phyloP scores from a whole-genome alignment of 2,113 vertebrate species.

The Pycnonotus jocosus region DNA sequence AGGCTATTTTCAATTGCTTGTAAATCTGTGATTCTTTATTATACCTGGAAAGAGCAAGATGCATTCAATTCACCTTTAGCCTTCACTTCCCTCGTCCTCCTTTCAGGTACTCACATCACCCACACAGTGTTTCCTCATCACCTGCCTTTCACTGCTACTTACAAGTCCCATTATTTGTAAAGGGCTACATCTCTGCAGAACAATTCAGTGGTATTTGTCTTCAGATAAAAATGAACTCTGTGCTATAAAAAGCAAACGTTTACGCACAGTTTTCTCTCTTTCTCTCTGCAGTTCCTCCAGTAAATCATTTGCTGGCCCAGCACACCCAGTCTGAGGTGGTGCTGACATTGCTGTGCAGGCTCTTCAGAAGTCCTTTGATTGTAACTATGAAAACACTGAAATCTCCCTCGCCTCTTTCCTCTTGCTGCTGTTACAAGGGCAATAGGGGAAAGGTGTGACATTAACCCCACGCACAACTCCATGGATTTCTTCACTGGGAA shows the following conservation, averaged over 20 bases:
- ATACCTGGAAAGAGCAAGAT: background rate
- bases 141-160: background rate
- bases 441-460: background rate
- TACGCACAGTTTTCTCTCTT: background rate
- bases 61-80: background rate
- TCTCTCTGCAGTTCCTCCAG: background rate
- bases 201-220: background rate
- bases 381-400: background rate
- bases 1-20: background rate
- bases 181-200: background rate
- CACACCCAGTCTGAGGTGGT: background rate
- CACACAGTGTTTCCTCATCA: background rate
- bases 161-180: background rate
- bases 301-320: background rate
- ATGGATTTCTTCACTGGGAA: background rate
- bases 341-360: background rate
- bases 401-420: background rate
- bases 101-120: background rate
- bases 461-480: background rate
- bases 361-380: background rate
- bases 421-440: background rate
- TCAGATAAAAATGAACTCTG: background rate
- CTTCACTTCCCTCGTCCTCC: background rate
- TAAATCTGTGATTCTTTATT: background rate
- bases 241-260: background rate